These are phyloP conservation scores for Erythrocercus mccallii DNA, from an alignment of 2,113 vertebrate species.

Conservation along the genomic window DNA sequence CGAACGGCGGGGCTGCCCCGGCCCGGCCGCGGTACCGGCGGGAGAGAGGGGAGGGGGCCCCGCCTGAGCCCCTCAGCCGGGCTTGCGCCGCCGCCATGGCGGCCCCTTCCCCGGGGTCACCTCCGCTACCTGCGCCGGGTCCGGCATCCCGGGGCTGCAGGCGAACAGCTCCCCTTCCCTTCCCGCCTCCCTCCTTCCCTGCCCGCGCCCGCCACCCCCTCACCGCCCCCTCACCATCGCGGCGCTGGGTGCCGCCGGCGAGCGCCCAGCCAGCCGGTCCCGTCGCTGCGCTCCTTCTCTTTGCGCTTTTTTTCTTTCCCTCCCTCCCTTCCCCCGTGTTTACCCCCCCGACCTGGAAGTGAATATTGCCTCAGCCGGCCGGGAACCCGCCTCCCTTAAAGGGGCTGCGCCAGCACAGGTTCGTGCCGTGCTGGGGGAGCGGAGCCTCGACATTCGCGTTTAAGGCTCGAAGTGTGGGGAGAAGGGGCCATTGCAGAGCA, in stretches of 20 bases:
- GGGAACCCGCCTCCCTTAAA: slow-evolving; percentile 53
- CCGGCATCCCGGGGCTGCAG: not conserved
- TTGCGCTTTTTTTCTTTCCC: not conserved
- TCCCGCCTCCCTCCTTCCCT: not conserved
- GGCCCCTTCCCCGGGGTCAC: not conserved
- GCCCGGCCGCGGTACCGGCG: not conserved
- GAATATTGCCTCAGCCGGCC: not conserved
- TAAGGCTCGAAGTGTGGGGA: accelerated
- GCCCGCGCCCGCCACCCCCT: not conserved
- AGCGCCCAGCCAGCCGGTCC: not conserved
- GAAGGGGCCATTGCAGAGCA: not conserved
- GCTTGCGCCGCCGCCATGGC: not conserved
- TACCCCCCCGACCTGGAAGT: not conserved
- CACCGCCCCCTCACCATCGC: slow-evolving; percentile 52
- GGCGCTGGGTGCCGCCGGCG: not conserved
- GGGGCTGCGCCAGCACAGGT: not conserved
- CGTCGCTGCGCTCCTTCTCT: not conserved
- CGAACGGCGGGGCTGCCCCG: not conserved
- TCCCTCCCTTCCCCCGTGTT: not conserved
- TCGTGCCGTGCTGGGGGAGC: accelerated
- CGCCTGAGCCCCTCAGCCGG: not conserved
- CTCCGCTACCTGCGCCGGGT: not conserved
- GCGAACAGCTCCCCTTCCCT: not conserved
- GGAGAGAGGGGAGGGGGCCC: not conserved
- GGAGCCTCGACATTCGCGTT: not conserved